A percentile compares a stretch with the other conserved stretches of the same genome.
phyloP scores from a whole-genome alignment of 2,888 invertebrate genomes.

The Brachyopa scutellaris region DNA sequence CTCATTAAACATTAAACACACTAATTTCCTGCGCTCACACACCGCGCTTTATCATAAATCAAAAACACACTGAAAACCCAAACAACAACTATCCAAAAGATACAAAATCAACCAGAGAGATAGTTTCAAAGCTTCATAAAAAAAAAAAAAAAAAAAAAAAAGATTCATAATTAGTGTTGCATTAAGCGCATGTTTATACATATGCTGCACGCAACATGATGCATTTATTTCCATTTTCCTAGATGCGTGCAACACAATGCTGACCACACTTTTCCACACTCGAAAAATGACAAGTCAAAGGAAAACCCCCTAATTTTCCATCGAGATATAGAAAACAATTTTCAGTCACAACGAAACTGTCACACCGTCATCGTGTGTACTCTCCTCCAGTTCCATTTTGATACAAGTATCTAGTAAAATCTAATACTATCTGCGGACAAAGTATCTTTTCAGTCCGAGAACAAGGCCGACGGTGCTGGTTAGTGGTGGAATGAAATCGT shows the following conservation, averaged over 20 bases:
- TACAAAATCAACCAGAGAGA: conserved; percentile 18
- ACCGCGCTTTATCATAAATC: conserved; percentile 59
- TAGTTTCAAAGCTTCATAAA: conserved; percentile 11
- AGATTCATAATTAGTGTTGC: conserved; percentile 44
- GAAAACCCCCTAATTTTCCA: conserved; percentile 58
- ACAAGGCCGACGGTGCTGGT: conserved; percentile 17
- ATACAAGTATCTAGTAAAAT: background rate
- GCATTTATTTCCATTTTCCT: conserved; percentile 20
- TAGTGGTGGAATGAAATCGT: conserved; percentile 24
- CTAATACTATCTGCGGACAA: background rate
- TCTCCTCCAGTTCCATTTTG: background rate
- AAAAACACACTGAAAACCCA: conserved; percentile 48
- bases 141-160: too few species aligned
- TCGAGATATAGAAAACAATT: background rate
- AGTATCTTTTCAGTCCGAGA: conserved; percentile 18
- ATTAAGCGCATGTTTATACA: conserved; percentile 41
- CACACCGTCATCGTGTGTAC: conserved; percentile 20
- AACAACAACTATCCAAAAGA: conserved; percentile 29
- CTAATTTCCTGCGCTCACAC: conserved; percentile 52
- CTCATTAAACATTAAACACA: conserved; percentile 51
- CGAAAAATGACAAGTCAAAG: conserved; percentile 27
- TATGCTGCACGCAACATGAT: conserved; percentile 62
- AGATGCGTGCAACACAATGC: background rate
- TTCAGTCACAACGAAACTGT: conserved; percentile 61
- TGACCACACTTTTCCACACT: background rate